These are phyloP conservation scores for Eonycteris spelaea DNA, from an alignment of 2,113 vertebrate genomes.

Conservation along the genomic window DNA sequence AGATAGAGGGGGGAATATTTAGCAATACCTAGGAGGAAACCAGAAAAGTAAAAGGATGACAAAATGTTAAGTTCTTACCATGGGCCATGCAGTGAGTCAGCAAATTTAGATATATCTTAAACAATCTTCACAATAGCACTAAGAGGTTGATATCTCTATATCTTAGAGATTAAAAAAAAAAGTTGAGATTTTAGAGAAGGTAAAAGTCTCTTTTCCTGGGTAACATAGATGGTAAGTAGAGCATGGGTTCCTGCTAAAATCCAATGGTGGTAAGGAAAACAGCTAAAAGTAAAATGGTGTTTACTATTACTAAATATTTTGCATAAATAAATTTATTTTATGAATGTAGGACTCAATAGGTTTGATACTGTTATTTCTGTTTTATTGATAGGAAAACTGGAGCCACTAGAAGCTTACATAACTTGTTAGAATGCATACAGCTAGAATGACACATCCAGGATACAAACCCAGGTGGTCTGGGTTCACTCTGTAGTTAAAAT, in stretches of 20 bases:
- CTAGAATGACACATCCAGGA: neutral
- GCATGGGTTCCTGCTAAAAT: neutral
- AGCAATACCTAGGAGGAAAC: neutral
- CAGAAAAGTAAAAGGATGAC: neutral
- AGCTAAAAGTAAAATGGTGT: neutral
- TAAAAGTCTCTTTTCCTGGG: neutral
- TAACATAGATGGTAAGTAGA: neutral
- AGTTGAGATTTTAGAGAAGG: neutral
- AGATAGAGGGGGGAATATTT: too few species aligned
- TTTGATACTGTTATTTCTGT: neutral
- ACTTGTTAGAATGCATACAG: rapidly evolving
- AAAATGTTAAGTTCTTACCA: neutral
- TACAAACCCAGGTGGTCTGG: neutral
- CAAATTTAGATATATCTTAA: neutral
- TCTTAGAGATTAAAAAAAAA: neutral
- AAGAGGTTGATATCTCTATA: neutral
- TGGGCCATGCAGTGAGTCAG: neutral
- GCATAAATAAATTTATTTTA: neutral
- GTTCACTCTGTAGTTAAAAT: neutral
- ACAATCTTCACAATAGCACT: neutral
- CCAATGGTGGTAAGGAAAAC: neutral
- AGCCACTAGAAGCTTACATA: neutral
- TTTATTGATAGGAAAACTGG: neutral
- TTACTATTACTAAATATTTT: neutral
- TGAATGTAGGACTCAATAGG: neutral